phyloP scores from a whole-genome alignment of 1,140 invertebrate species.

The Ceratitis capitata region DNA sequence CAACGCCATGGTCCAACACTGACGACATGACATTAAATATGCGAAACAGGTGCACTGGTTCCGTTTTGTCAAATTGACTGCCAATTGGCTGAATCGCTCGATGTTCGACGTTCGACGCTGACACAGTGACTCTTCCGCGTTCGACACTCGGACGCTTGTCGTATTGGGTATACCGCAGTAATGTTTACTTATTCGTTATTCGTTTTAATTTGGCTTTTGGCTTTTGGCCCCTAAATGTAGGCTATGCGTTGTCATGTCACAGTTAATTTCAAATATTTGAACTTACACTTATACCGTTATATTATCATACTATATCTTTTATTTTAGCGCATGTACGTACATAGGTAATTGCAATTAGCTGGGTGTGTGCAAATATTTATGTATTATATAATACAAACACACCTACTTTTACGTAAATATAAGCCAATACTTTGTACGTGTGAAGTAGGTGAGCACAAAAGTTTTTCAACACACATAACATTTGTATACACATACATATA shows the following conservation, averaged over 20 bases:
- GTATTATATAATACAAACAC: not conserved
- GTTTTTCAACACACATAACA: not conserved
- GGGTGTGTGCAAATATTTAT: not conserved
- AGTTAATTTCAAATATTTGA: not conserved
- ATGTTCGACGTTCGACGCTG: not conserved
- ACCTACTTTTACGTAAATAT: not conserved
- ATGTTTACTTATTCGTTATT: not conserved
- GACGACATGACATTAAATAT: conserved; percentile 19
- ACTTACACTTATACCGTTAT: not conserved
- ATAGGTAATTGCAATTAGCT: not conserved
- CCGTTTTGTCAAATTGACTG: conserved; percentile 13
- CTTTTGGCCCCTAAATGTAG: conserved; percentile 22
- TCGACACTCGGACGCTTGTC: not conserved
- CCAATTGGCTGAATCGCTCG: too few relatives aligned
- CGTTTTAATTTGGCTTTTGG: conserved; percentile 12
- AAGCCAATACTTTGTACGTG: not conserved
- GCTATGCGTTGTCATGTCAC: not conserved
- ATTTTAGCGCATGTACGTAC: too few relatives aligned
- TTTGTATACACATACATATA: not conserved
- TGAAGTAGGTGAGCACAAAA: not conserved
- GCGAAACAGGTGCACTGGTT: conserved; percentile 17
- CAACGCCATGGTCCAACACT: not conserved
- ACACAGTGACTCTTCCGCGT: not conserved
- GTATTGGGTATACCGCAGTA: not conserved
- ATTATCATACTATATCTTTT: too few relatives aligned